These are phyloP conservation scores for Drosophila longiperda DNA, from an alignment of 2,888 invertebrate genomes.

Conservation along the genomic window DNA sequence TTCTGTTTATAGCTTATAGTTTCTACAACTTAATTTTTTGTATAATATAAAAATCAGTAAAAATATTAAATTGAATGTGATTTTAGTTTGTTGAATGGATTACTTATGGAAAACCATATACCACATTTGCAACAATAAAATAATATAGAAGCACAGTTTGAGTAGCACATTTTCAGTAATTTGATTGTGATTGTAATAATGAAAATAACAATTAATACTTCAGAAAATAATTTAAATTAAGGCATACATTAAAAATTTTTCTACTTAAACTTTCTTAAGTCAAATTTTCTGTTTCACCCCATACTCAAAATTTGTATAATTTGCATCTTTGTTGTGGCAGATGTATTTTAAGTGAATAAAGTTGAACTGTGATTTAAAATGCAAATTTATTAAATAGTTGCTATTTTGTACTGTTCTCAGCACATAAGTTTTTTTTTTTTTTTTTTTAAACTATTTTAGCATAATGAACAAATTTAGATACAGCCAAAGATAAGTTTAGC, in stretches of 20 bases:
- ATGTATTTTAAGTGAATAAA: background rate
- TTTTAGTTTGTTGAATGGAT: background rate
- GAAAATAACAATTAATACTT: background rate
- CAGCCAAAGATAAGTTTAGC: background rate
- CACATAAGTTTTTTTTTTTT: background rate
- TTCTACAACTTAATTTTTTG: background rate
- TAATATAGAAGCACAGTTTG: too few relatives aligned
- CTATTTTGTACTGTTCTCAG: background rate
- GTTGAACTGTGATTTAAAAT: background rate
- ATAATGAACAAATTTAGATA: slow-evolving; percentile 2
- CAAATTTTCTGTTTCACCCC: background rate
- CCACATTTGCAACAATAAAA: too few relatives aligned
- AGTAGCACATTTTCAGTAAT: background rate
- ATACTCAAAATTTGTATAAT: background rate
- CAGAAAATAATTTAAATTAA: background rate
- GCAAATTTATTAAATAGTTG: slow-evolving; percentile 1
- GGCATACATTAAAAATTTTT: background rate
- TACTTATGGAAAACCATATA: background rate
- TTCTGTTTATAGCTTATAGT: background rate
- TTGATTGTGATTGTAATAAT: background rate
- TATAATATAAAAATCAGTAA: background rate
- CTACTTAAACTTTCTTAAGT: background rate
- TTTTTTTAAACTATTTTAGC: background rate
- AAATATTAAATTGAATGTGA: background rate
- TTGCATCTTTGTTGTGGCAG: background rate